These are phyloP conservation scores for Halcyon badia DNA, from an alignment of 2,797 vertebrate genomes.

Conservation along the genomic window DNA sequence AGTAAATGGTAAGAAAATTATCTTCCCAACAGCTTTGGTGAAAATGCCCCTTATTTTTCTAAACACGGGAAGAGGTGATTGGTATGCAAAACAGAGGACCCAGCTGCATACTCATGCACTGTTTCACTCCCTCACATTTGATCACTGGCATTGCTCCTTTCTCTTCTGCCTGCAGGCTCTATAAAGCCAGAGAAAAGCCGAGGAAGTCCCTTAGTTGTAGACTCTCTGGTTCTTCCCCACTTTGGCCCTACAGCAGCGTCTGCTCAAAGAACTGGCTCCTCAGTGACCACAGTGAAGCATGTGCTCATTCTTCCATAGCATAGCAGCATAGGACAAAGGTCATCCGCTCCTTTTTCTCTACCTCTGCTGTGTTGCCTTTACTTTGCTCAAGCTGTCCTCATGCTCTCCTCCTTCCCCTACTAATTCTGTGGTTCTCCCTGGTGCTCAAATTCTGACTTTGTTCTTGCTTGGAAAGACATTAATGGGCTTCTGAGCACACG, in stretches of 20 bases:
- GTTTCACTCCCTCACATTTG: background rate
- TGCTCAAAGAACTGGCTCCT: background rate
- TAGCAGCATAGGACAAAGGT: rapidly evolving
- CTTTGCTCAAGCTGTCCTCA: background rate
- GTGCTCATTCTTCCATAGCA: background rate
- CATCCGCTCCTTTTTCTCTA: background rate
- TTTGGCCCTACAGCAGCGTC: background rate
- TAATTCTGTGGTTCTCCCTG: background rate
- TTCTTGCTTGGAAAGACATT: background rate
- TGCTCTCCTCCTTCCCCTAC: background rate
- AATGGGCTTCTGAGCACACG: rapidly evolving
- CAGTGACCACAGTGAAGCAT: rapidly evolving
- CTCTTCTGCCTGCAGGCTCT: background rate
- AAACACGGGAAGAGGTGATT: background rate
- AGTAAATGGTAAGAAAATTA: background rate
- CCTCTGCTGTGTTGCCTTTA: background rate
- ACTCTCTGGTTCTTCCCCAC: background rate
- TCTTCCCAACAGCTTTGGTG: background rate
- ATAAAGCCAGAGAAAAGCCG: background rate
- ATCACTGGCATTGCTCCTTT: background rate
- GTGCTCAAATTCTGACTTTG: background rate
- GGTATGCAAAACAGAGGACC: background rate
- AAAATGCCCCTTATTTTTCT: background rate
- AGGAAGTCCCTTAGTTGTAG: background rate
- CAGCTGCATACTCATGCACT: background rate